phyloP scores from a whole-genome alignment of 2,113 vertebrate species.

The Kobus ellipsiprymnus region DNA sequence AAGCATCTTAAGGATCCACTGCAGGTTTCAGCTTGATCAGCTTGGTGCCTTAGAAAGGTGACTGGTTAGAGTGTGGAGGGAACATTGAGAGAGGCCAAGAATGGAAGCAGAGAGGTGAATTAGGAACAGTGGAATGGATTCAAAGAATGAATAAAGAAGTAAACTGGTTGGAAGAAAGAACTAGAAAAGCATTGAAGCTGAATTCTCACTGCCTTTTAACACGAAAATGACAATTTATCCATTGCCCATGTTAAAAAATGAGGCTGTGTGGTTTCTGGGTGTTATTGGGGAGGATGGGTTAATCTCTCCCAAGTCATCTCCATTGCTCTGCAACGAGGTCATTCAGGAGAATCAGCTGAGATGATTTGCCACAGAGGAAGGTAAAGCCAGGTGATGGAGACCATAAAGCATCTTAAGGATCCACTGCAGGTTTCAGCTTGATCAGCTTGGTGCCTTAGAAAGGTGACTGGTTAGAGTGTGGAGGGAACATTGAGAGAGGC shows the following conservation, averaged over 20 bases:
- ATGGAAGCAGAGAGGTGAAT: not conserved
- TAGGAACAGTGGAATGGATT: not conserved
- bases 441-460: not conserved
- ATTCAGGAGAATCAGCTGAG: not conserved
- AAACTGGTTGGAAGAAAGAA: conserved; percentile 8
- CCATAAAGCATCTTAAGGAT: not conserved
- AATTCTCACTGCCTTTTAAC: not conserved
- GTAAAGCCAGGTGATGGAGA: not conserved
- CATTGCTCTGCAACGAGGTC: not conserved
- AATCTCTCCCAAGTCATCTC: not conserved
- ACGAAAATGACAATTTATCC: not conserved
- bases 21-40: not conserved
- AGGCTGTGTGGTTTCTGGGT: not conserved
- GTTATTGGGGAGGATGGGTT: not conserved
- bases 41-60: not conserved
- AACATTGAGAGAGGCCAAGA: not conserved
- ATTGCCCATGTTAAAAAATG: not conserved
- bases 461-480: not conserved
- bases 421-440: not conserved
- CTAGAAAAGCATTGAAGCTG: not conserved
- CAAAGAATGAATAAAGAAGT: not conserved
- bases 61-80: not conserved
- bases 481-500: not conserved
- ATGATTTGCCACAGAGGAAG: not conserved
- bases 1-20: not conserved